Percentiles rank a stretch among this genome's conserved stretches.
These are phyloP conservation scores for Candoia aspera DNA, from an alignment of 2,113 vertebrate species.

Conservation along the genomic window DNA sequence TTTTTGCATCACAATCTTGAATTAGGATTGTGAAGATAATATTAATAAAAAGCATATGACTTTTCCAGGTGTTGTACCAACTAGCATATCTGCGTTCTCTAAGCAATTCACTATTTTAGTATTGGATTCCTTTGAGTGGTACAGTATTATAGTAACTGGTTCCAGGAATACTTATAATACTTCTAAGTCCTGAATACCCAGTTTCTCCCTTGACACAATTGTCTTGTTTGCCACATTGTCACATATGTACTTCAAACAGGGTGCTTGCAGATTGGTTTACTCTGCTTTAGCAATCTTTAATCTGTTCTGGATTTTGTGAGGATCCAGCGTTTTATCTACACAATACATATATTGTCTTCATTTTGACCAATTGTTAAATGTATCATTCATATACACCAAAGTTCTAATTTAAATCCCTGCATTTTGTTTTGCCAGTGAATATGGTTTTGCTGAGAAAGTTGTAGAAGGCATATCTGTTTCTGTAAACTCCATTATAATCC, in stretches of 20 bases:
- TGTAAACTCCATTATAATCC: slow-evolving; percentile 95
- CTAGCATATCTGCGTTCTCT: neutral
- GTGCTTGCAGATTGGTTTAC: neutral
- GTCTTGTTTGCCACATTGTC: no score
- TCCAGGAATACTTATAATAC: no score
- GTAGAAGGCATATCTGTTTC: slow-evolving; percentile 97
- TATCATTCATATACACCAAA: slow-evolving; percentile 5
- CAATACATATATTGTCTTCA: neutral
- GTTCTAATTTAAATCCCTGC: slow-evolving; percentile 42
- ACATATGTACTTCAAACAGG: no score
- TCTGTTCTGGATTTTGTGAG: neutral
- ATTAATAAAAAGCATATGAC: neutral
- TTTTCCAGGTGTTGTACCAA: neutral
- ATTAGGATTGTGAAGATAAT: neutral
- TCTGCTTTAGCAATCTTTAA: neutral
- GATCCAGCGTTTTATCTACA: neutral
- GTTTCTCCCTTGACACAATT: no score
- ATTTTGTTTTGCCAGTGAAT: slow-evolving; percentile 84
- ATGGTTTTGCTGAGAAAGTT: slow-evolving; percentile 98
- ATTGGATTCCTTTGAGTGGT: neutral
- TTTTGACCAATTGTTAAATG: slow-evolving; percentile 13
- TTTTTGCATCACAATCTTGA: neutral
- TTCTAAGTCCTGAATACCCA: no score
- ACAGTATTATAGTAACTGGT: no score
- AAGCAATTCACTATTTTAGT: neutral